Conservation (phyloP, 2,113 vertebrate genomes). For the Anarrhichthys ocellatus region DNA sequence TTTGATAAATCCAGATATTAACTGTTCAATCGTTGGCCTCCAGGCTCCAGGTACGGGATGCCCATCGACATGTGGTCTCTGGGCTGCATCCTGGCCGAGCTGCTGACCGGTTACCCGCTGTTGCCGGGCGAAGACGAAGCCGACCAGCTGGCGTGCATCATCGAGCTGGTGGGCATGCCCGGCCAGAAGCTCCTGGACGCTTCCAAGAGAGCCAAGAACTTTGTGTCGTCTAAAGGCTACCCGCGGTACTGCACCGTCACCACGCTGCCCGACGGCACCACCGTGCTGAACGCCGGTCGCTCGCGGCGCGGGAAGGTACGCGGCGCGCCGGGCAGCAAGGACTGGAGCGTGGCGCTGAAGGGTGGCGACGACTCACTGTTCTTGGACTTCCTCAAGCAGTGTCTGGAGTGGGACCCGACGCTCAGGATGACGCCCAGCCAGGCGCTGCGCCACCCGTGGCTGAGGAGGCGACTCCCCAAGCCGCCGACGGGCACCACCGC, state of each 20-base stretch:
- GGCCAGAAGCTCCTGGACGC: slow-evolving; percentile 93
- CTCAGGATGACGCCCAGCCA: slow-evolving; percentile 94
- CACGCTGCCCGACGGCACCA: slow-evolving; percentile 90
- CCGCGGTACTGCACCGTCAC: slow-evolving; percentile 96
- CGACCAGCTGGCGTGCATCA: slow-evolving; percentile 98
- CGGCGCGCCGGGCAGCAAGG: slow-evolving; percentile 93
- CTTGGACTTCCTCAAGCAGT: slow-evolving; percentile 98
- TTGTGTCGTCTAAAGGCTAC: slow-evolving; percentile 97
- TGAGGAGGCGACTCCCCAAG: slow-evolving; percentile 94
- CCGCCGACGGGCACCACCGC: slow-evolving; percentile 83
- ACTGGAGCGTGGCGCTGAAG: slow-evolving; percentile 93
- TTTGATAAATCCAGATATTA: not conserved
- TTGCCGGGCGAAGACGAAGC: slow-evolving; percentile 97
- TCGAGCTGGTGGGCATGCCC: slow-evolving; percentile 96
- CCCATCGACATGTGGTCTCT: slow-evolving; percentile 99
- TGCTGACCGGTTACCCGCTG: slow-evolving; percentile 95
- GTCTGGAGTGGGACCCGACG: slow-evolving; percentile 97
- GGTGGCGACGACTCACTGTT: slow-evolving; percentile 96
- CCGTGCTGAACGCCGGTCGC: slow-evolving; percentile 91
- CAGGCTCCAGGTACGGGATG: slow-evolving; percentile 95
- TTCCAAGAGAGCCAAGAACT: slow-evolving; percentile 98
- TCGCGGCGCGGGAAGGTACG: slow-evolving; percentile 95
- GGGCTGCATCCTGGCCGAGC: slow-evolving; percentile 98
- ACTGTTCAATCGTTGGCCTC: not conserved
- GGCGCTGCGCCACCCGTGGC: slow-evolving; percentile 95